Evolutionary conservation across 1,140 invertebrate genomes (phyloP).

Genomic region (Proctacanthus coquilletti): DNA sequence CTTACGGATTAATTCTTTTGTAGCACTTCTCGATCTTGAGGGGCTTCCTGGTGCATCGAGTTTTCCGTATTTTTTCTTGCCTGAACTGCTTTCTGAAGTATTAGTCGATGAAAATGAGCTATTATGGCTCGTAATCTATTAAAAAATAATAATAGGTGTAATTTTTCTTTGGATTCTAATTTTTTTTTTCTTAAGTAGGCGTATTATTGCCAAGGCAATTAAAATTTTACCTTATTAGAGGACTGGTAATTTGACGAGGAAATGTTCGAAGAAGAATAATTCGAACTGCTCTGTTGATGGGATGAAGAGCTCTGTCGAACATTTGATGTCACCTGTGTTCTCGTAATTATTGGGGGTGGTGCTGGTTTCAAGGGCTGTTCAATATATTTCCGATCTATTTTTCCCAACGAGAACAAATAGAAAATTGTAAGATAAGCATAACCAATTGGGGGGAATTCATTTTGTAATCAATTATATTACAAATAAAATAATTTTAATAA

Average conservation of each 20-base stretch:
- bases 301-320: background rate
- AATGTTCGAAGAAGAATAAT: background rate
- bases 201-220: too few species aligned
- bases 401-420: background rate
- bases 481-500: too few species aligned
- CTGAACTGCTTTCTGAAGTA: slow-evolving; percentile 7
- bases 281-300: background rate
- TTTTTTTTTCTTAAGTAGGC: too few species aligned
- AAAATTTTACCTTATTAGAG: background rate
- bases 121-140: too few species aligned
- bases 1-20: slow-evolving; percentile 78
- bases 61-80: slow-evolving; percentile 64
- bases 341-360: slow-evolving; percentile 51
- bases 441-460: too few species aligned
- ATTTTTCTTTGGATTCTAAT: too few species aligned
- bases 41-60: slow-evolving; percentile 52
- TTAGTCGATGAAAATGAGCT: too few species aligned
- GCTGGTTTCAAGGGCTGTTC: slow-evolving; percentile 64
- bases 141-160: too few species aligned
- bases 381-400: slow-evolving; percentile 59
- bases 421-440: too few species aligned
- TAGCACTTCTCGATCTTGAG: slow-evolving; percentile 69
- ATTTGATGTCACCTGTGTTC: slow-evolving; percentile 28
- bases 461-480: too few species aligned
- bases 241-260: background rate